Percentiles rank a stretch among this genome's conserved stretches.
Conservation (phyloP, 2,113 vertebrate genomes). For the Xerus inauris region DNA sequence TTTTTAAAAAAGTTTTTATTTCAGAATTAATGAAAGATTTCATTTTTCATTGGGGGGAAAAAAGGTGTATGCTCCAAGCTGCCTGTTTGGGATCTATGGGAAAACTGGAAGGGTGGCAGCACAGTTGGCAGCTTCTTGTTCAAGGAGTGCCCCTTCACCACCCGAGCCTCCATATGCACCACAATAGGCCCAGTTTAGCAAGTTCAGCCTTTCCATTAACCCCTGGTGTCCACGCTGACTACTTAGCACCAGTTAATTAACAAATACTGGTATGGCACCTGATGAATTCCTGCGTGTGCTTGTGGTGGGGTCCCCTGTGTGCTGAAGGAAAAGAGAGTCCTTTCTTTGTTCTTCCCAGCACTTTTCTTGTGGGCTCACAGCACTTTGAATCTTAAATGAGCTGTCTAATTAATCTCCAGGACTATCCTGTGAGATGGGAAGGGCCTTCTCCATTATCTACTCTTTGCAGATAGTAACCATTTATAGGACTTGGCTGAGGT, state of each 20-base stretch:
- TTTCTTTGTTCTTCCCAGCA: slow-evolving; percentile 32
- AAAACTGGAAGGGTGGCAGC: background rate
- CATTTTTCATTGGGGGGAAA: background rate
- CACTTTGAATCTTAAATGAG: slow-evolving; percentile 58
- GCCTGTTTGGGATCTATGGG: background rate
- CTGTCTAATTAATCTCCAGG: slow-evolving; percentile 60
- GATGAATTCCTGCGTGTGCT: background rate
- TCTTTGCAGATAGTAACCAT: slow-evolving; percentile 66
- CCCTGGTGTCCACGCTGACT: slow-evolving; percentile 27
- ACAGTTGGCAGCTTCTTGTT: background rate
- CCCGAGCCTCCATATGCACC: background rate
- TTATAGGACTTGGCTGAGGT: slow-evolving; percentile 47
- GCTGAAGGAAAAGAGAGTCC: background rate
- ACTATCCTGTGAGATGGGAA: background rate
- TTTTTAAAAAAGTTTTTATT: background rate
- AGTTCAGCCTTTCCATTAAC: slow-evolving; percentile 64
- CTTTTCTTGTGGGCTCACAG: background rate
- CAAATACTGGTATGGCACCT: background rate
- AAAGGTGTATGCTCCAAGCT: rapidly evolving
- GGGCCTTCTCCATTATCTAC: slow-evolving; percentile 52
- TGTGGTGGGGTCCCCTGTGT: background rate
- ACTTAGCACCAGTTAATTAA: slow-evolving; percentile 70
- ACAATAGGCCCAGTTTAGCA: background rate
- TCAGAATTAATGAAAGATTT: background rate
- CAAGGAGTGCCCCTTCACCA: background rate